phyloP scores from a whole-genome alignment of 2,113 vertebrate species.

The Antidorcas marsupialis region DNA sequence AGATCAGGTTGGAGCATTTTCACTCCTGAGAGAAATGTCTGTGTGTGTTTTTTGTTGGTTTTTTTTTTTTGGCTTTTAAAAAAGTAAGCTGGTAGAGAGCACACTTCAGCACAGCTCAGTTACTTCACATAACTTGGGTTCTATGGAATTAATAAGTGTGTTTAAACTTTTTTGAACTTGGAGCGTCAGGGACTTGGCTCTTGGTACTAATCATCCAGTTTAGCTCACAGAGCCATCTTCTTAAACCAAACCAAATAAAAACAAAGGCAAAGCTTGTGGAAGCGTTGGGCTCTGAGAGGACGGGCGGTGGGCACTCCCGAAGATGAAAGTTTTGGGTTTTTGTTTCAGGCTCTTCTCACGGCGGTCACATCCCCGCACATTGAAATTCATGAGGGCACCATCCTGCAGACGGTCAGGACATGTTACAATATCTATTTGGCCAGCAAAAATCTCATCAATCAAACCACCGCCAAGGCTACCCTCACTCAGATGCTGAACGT shows the following conservation, averaged over 20 bases:
- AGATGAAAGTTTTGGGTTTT: not conserved
- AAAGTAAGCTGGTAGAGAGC: not conserved
- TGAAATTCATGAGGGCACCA: constrained; percentile 96
- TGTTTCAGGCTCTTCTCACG: constrained; percentile 91
- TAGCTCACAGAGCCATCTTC: not conserved
- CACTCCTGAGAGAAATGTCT: not conserved
- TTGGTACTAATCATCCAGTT: not conserved
- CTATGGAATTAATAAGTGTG: not conserved
- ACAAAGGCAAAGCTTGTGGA: not conserved
- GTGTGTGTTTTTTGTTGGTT: fast-evolving
- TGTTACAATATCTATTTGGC: constrained; percentile 99
- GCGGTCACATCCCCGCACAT: constrained; percentile 96
- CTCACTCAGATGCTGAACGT: constrained; percentile 99
- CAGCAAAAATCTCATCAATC: constrained; percentile 99
- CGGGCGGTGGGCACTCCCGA: not conserved
- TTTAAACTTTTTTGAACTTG: constrained; percentile 45
- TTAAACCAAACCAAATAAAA: not conserved
- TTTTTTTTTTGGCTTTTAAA: not conserved
- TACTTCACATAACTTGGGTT: not conserved
- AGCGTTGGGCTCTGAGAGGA: not conserved
- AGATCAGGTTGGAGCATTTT: not conserved
- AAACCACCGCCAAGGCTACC: constrained; percentile 98
- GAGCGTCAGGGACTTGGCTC: not conserved
- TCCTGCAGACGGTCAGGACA: constrained; percentile 95
- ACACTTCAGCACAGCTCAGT: not conserved